phyloP scores from a whole-genome alignment of 92 coral and sea anemone species.

The Zoanthus sansibaricus region DNA sequence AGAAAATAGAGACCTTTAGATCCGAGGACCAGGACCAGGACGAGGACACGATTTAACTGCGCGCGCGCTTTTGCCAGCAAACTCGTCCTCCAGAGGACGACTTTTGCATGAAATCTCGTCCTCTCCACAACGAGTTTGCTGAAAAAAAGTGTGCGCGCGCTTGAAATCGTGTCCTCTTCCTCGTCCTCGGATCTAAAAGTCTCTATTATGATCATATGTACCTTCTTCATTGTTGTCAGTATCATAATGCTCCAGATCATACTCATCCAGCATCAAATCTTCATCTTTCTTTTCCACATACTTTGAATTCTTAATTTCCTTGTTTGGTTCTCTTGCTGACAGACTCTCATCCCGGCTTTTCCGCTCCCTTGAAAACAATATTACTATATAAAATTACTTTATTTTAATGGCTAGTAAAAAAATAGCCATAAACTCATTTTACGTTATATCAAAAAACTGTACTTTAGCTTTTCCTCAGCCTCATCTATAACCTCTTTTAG shows the following conservation, averaged over 20 bases:
- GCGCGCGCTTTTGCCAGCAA: no score
- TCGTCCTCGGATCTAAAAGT: no score
- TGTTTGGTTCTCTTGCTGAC: not conserved
- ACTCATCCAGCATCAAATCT: constrained; percentile 73
- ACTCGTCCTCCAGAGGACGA: no score
- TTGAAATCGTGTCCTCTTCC: no score
- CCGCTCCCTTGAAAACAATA: constrained; percentile 52
- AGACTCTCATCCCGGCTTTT: constrained; percentile 12
- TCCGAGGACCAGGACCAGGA: no score
- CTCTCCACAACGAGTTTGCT: no score
- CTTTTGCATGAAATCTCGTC: no score
- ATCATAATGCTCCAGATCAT: constrained; percentile 91
- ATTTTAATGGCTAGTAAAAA: not conserved
- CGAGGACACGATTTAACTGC: no score
- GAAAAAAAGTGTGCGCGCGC: no score
- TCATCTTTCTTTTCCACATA: constrained; percentile 34
- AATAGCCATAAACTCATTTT: not conserved
- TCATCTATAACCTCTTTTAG: constrained; percentile 89
- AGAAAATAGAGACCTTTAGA: no score
- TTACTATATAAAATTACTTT: not conserved
- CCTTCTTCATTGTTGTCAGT: constrained; percentile 86
- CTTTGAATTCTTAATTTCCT: constrained; percentile 36
- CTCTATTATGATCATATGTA: not conserved
- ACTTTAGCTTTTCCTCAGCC: constrained; percentile 89
- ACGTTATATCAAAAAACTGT: not conserved